A percentile compares a stretch with the other conserved stretches of the same genome.
phyloP scores from a whole-genome alignment of 1,140 invertebrate species.

The Camponotus pennsylvanicus region DNA sequence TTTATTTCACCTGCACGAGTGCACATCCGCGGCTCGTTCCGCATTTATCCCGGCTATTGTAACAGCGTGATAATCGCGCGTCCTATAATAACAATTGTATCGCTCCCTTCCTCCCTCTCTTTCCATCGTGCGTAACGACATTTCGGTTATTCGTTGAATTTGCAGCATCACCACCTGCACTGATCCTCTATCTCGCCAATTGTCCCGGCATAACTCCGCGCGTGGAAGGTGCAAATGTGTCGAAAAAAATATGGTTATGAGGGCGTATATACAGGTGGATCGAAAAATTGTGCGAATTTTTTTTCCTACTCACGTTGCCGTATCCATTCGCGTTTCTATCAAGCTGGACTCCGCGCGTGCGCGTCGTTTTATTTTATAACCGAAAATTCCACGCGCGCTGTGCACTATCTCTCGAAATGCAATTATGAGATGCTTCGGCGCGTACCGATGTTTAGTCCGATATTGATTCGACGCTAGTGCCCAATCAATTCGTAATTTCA shows the following conservation, averaged over 20 bases:
- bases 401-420: constrained; percentile 50
- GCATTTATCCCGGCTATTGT: constrained; percentile 66
- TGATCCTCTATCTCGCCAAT: constrained; percentile 58
- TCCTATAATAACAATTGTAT: constrained; percentile 72
- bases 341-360: background rate
- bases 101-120: no score
- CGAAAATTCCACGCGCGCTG: constrained; percentile 47
- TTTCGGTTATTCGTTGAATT: constrained; percentile 72
- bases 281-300: constrained; percentile 41
- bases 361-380: constrained; percentile 48
- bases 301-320: constrained; percentile 6
- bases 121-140: constrained; percentile 34
- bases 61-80: constrained; percentile 66
- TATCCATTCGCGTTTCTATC: constrained; percentile 11
- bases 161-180: constrained; percentile 67
- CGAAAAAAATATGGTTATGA: constrained; percentile 22
- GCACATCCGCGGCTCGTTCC: constrained; percentile 39
- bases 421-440: constrained; percentile 56
- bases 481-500: constrained; percentile 56
- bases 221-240: constrained; percentile 8
- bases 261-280: background rate
- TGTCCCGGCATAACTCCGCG: constrained; percentile 24
- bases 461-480: constrained; percentile 45
- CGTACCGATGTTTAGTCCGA: constrained; percentile 52
- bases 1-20: constrained; percentile 69